Evolutionary conservation across 2,797 vertebrate genomes (phyloP).

Genomic region (Labroides dimidiatus): DNA sequence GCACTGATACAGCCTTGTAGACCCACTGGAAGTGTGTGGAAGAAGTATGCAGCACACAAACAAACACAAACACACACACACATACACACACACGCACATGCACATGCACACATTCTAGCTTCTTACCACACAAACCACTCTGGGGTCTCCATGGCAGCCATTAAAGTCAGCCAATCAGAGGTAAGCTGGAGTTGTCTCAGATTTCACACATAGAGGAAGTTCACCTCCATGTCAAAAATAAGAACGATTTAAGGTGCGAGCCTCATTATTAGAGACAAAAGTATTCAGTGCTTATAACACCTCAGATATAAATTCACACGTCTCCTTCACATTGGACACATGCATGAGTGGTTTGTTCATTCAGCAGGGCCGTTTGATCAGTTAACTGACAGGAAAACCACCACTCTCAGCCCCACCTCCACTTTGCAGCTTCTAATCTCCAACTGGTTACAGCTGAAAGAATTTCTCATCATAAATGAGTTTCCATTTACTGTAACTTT

Average conservation of each 20-base stretch:
- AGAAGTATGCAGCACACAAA: conserved; percentile 30
- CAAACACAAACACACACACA: too few species aligned
- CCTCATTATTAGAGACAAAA: background rate
- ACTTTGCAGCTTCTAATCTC: conserved; percentile 28
- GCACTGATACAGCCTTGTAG: conserved; percentile 9
- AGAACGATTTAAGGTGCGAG: background rate
- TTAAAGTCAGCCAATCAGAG: conserved; percentile 46
- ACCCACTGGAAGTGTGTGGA: conserved; percentile 26
- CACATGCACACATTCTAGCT: background rate
- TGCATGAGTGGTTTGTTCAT: background rate
- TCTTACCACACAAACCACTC: conserved; percentile 29
- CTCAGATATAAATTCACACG: background rate
- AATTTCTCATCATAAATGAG: conserved; percentile 11
- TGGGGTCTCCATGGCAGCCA: conserved; percentile 61
- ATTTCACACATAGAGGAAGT: conserved; percentile 20
- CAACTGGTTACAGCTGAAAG: conserved; percentile 4
- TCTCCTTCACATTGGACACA: background rate
- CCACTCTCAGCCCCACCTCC: conserved; percentile 7
- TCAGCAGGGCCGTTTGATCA: conserved; percentile 19
- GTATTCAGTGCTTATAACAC: background rate
- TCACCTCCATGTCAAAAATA: conserved; percentile 13
- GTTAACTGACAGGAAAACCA: conserved; percentile 77
- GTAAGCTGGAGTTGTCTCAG: conserved; percentile 14
- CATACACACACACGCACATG: too few species aligned
- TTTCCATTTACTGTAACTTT: conserved; percentile 22